A percentile compares a stretch with the other conserved stretches of the same genome.
phyloP scores from a whole-genome alignment of 2,888 invertebrate species.

The Venusia cambrica region DNA sequence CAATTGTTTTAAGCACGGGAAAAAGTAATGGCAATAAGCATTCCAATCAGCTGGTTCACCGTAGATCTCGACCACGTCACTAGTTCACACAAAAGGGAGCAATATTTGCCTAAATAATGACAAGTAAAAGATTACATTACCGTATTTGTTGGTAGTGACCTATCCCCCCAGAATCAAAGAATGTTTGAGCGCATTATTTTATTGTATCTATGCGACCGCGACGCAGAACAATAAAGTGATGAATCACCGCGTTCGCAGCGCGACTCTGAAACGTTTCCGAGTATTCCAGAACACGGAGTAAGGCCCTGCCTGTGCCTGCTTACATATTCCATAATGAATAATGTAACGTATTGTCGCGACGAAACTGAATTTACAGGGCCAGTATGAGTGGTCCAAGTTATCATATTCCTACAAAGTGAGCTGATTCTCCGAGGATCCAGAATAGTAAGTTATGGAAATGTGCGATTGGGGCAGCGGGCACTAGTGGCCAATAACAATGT shows the following conservation, averaged over 20 bases:
- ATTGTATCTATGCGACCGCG: constrained; percentile 35
- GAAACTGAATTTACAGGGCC: constrained; percentile 57
- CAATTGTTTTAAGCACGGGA: too few relatives aligned
- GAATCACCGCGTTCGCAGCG: constrained; percentile 38
- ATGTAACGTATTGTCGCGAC: constrained; percentile 53
- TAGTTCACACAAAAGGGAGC: too few relatives aligned
- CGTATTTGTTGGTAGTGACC: not conserved
- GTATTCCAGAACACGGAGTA: constrained; percentile 42
- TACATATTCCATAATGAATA: constrained; percentile 58
- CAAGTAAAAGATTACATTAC: not conserved
- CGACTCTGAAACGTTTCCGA: constrained; percentile 31
- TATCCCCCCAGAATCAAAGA: constrained; percentile 8
- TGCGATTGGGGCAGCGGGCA: constrained; percentile 78
- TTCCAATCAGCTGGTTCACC: too few relatives aligned
- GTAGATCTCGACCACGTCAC: too few relatives aligned
- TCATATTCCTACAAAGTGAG: constrained; percentile 71
- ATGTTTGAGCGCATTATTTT: constrained; percentile 36
- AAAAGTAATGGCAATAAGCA: too few relatives aligned
- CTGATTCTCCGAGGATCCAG: constrained; percentile 76
- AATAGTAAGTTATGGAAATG: constrained; percentile 81
- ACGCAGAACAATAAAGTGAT: constrained; percentile 42
- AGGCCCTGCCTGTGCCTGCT: constrained; percentile 42
- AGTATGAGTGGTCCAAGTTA: constrained; percentile 62
- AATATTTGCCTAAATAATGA: too few relatives aligned
- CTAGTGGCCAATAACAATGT: constrained; percentile 80